Evolutionary conservation across 2,113 vertebrate genomes (phyloP), one percentile per base, ranked within the genome.

Genomic region (Sprattus sprattus): DNA sequence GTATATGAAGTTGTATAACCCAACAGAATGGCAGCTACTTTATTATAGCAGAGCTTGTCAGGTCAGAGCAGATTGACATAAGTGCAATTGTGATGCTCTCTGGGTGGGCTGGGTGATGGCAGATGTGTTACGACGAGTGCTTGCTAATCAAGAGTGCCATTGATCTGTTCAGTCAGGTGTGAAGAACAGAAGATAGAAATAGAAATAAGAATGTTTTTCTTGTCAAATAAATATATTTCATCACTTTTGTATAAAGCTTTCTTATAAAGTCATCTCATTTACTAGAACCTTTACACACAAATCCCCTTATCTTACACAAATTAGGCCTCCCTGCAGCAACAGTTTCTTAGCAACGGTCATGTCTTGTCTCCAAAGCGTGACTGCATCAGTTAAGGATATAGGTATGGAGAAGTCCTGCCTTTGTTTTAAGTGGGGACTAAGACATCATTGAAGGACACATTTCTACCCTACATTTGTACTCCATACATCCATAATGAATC

Each of bases 331-430:
- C 86, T 75, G 47, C 84, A 18, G 86, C 85, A 89, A 88, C 89
- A 83, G 90, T 90, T 90, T 85, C 89, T 91, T 87, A 89, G 89
- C 89, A 91, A 91, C 88, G 54, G 87, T 86, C 84, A 86, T 87
- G 85, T 81, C 84, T 88, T 81, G 32, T 88, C 88, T 78, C 86
- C 16, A 45, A 82, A 80, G 78, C 80, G 82, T 86, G 86, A 88
- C 86, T 82, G 87, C 85, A 84, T 84, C 80, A 86, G 18, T 32
- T 81, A 83, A 86, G 81, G 81, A 82, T 67, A 85, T 82, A 86
- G 82, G 83, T 89, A 85, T 75, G 84, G 84, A 85, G 71, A 84
- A 87, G 57, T 82, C 80, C 45, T 28, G 45, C 49, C n/a, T 86
- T 83, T 64, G 28, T 78, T 39, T 78, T 78, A 13, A 32, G 28